Percentiles rank a stretch among this genome's conserved stretches.
Evolutionary conservation across 1,140 invertebrate species (phyloP).

Genomic region (Drosophila auraria): DNA sequence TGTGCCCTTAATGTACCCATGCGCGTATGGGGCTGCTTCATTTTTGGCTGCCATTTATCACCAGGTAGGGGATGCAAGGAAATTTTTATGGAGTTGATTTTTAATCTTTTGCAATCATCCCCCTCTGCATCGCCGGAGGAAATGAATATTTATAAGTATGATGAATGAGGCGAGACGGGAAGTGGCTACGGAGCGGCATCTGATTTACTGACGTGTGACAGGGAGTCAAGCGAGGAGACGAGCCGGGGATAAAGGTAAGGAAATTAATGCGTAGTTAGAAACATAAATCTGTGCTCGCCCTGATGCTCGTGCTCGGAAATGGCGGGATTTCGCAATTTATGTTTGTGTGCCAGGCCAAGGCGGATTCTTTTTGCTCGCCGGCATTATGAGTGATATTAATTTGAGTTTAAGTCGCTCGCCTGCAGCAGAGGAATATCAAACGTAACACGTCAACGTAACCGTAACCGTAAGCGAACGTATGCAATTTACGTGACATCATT

Average conservation of each 20-base stretch:
- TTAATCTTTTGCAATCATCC: conserved; percentile 84
- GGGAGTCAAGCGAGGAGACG: conserved; percentile 39
- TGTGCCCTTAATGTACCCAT: conserved; percentile 12
- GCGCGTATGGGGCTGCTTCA: conserved; percentile 56
- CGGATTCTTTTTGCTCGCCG: conserved; percentile 36
- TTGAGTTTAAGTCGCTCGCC: conserved; percentile 71
- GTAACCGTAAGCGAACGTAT: conserved; percentile 77
- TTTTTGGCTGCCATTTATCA: conserved; percentile 81
- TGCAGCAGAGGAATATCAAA: conserved; percentile 41
- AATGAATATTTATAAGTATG: conserved; percentile 85
- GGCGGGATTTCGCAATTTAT: conserved; percentile 76
- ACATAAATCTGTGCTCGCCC: conserved; percentile 73
- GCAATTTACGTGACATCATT: conserved; percentile 85
- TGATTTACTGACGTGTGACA: conserved; percentile 80
- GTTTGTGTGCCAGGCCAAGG: conserved; percentile 28
- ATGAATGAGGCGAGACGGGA: conserved; percentile 76
- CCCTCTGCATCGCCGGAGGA: conserved; percentile 47
- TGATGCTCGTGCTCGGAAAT: conserved; percentile 51
- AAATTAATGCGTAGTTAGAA: conserved; percentile 84
- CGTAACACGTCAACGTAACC: conserved; percentile 75
- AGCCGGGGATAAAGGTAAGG: conserved; percentile 78
- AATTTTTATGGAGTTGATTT: conserved; percentile 83
- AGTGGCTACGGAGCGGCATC: conserved; percentile 41
- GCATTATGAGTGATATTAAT: conserved; percentile 82
- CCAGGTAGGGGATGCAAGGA: conserved; percentile 35